Percentiles rank a stretch among this genome's conserved stretches.
Evolutionary conservation across 2,797 vertebrate species (phyloP).

Genomic region (Avahi laniger): DNA sequence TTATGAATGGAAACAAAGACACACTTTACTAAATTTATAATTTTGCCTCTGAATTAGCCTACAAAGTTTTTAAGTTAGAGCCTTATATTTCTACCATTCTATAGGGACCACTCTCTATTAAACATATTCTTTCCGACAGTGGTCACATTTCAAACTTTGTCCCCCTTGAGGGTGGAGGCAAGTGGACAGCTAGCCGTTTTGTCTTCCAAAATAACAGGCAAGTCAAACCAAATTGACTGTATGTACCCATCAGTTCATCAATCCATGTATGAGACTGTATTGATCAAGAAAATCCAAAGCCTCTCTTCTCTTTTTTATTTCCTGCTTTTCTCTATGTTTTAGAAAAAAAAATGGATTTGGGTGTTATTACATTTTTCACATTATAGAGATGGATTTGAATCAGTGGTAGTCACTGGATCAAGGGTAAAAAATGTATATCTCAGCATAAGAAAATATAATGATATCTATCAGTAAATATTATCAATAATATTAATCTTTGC

Average conservation of each 20-base stretch:
- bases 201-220: not conserved
- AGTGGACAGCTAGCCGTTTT: not conserved
- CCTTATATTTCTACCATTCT: not conserved
- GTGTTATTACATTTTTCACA: conserved; percentile 34
- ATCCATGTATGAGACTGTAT: not conserved
- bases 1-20: not conserved
- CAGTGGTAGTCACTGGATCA: not conserved
- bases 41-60: not conserved
- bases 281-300: not conserved
- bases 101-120: not conserved
- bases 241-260: not conserved
- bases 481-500: not conserved
- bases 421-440: not conserved
- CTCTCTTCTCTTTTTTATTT: not conserved
- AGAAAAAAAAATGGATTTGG: not conserved
- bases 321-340: not conserved
- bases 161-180: not conserved
- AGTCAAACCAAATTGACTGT: not conserved
- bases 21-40: not conserved
- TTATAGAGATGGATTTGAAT: conserved; percentile 13
- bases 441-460: not conserved
- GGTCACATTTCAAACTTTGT: not conserved
- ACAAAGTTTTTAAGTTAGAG: not conserved
- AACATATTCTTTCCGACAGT: not conserved
- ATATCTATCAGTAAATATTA: not conserved